phyloP scores from a whole-genome alignment of 1,140 invertebrate genomes.

The Wiebesia pumilae region DNA sequence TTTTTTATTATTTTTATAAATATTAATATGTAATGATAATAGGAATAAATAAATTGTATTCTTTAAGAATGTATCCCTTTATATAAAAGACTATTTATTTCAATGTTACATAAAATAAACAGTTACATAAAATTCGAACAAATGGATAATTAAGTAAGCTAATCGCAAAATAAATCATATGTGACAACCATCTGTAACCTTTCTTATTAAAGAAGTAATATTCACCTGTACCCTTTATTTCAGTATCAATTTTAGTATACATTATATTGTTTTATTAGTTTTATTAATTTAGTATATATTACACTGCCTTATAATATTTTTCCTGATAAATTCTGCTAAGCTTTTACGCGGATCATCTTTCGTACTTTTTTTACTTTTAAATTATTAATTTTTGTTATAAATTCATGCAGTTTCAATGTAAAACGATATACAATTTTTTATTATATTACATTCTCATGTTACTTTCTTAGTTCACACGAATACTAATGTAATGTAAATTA shows the following conservation, averaged over 20 bases:
- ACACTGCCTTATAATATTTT: not conserved
- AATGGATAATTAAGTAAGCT: no score
- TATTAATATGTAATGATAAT: no score
- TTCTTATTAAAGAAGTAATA: not conserved
- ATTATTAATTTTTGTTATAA: not conserved
- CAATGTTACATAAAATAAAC: no score
- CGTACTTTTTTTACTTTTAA: not conserved
- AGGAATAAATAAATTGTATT: no score
- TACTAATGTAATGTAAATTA: not conserved
- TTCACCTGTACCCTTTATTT: not conserved
- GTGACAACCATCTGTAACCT: not conserved
- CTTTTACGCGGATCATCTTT: not conserved
- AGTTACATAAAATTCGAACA: no score
- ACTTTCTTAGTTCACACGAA: not conserved
- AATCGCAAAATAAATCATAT: no score
- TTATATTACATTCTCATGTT: not conserved
- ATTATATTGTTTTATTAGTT: no score
- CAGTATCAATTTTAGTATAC: not conserved
- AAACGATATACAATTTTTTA: slow-evolving; percentile 4
- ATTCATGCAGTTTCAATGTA: not conserved
- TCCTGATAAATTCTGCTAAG: not conserved
- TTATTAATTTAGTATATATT: no score
- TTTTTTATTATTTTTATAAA: no score
- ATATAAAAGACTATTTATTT: no score
- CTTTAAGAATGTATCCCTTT: no score